Base-by-base conservation (phyloP, 37 sponge, comb jelly and placozoan species). In the Cliona cf. orientalis region DNA sequence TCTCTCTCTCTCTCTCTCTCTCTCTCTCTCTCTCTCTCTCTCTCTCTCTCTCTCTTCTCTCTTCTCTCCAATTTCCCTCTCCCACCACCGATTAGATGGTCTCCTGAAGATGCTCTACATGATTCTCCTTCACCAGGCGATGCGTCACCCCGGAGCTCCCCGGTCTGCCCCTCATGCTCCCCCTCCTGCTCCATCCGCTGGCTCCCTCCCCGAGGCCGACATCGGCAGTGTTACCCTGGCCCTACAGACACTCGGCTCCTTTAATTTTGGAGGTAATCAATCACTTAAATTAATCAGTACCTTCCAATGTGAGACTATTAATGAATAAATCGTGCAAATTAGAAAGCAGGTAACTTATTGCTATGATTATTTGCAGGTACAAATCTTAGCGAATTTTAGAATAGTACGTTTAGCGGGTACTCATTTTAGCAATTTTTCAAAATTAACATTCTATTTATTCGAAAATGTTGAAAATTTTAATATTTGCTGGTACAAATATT, bases 21-120 rank as follows among this genome's bases (percentile, higher is more conserved):
- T 1, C 56, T 32, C 45, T 40, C 6, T 0, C 40, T n/a, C n/a
- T n/a, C n/a, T n/a, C n/a, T n/a, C n/a, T n/a, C n/a, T n/a, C n/a
- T n/a, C n/a, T n/a, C 23, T 7, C 63, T 45, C 34, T 79, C 34
- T 5, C 31, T 56, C 41, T 44, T 70, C 60, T 0, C 45, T 40
- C 62, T 45, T n/a, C 56, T 41, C 28, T n/a, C 44, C 38, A 28
- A 26, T 40, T 46, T 1, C 61, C 42, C 41, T 58, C 61, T 58
- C 25, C 11, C 42, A 1, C 29, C 46, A 7, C 1, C 43, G 3
- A n/a, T n/a, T 69, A 94, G 95, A 78, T 79, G 91, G 91, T 57
- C 73, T 94, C n/a, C 67, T 94, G 76, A 66, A 77, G 73, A 94
- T 94, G 88, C 67, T 94, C 25, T 90, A 90, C 42, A 39, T 84